Base-by-base conservation (phyloP, 1,140 invertebrate species). In the Halictus rubicundus region DNA sequence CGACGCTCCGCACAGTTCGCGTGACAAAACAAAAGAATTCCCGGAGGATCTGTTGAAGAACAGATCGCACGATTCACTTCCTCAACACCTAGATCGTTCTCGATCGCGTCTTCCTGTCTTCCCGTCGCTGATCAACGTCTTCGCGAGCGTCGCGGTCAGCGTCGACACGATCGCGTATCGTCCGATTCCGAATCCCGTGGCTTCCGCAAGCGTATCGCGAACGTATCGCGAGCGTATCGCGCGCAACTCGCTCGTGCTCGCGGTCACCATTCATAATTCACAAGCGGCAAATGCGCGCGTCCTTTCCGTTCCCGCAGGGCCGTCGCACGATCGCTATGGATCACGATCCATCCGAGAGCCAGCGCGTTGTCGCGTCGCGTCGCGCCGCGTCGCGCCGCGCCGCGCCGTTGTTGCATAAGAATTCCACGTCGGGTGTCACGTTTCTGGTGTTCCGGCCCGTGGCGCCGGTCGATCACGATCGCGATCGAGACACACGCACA, bases 391-490 rank as follows among this genome's bases (percentile, higher is more conserved):
- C n/a, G n/a, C n/a, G n/a, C n/a, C n/a, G n/a, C n/a, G n/a, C n/a
- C n/a, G n/a, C n/a, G n/a, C n/a, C n/a, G 8, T 19, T 25, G 57
- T 70, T 66, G 80, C 68, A 72, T 78, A 78, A 77, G 68, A 78
- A 71, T 9, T 46, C 42, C 42, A 46, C 42, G 42, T 46, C 42
- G 42, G 10, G 6, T 9, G n/a, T 5, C n/a, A 7, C 21, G 21
- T n/a, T 57, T n/a, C 54, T 9, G 6, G 54, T 21, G 54, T n/a
- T 8, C 12, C 12, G 39, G 8, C 10, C 12, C 49, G 49, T 21
- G 14, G 49, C 49, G 49, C 49, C 49, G 49, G 16, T 52, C 49
- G 49, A 57, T 57, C 54, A n/a, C 49, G 16, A 54, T 54, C 49
- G 16, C 49, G 21, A 19, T 21, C 49, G 19, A 52, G 14, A 16